phyloP scores from a whole-genome alignment of 2,113 vertebrate genomes.

The Lagopus leucura region DNA sequence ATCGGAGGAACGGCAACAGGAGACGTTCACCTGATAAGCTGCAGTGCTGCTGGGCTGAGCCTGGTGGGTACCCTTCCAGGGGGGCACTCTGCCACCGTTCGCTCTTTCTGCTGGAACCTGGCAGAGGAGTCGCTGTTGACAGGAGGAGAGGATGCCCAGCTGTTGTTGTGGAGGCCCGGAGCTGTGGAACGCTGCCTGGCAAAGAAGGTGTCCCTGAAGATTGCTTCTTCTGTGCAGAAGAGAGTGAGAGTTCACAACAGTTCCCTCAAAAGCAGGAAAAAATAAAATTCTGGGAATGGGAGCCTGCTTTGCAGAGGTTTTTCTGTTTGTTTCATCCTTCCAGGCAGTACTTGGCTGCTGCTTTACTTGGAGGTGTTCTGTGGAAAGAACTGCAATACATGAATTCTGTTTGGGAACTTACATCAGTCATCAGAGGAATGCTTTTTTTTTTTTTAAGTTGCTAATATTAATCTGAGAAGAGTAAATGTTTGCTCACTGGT shows the following conservation, averaged over 20 bases:
- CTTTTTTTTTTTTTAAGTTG: neutral
- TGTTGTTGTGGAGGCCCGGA: conserved; percentile 90
- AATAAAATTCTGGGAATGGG: conserved; percentile 15
- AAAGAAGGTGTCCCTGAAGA: conserved; percentile 83
- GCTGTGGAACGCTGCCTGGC: conserved; percentile 71
- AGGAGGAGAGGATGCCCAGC: conserved; percentile 91
- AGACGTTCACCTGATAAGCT: conserved; percentile 83
- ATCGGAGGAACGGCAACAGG: conserved; percentile 84
- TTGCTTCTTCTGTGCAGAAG: conserved; percentile 82
- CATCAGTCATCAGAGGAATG: neutral
- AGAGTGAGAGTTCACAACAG: conserved; percentile 84
- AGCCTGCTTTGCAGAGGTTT: neutral
- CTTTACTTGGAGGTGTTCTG: neutral
- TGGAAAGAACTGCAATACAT: neutral
- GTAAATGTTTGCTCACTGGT: neutral
- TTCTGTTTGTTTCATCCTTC: neutral
- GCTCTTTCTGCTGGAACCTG: conserved; percentile 88
- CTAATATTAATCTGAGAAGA: conserved; percentile 17
- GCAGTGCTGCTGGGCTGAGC: conserved; percentile 60
- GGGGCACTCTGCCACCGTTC: conserved; percentile 84
- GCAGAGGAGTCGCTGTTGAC: conserved; percentile 82
- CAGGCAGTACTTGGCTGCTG: neutral
- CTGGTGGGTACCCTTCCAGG: conserved; percentile 77
- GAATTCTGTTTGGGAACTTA: neutral
- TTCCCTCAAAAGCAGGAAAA: conserved; percentile 73